phyloP scores from a whole-genome alignment of 2,797 vertebrate species.

The Hippocampus kuda region DNA sequence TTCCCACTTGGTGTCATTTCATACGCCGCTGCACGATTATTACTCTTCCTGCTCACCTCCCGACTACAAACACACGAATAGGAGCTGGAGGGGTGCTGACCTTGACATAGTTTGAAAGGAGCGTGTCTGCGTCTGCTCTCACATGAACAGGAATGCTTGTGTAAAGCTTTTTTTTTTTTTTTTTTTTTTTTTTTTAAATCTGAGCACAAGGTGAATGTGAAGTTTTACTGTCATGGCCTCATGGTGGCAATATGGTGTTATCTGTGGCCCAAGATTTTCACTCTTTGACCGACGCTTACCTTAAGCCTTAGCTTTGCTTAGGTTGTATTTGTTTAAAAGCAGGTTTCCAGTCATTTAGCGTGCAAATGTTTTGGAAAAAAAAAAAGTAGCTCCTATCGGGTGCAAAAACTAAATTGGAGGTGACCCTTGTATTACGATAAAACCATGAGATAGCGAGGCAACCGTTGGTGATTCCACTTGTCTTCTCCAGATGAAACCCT shows the following conservation, averaged over 20 bases:
- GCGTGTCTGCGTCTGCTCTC: neutral
- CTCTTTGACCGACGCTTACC: neutral
- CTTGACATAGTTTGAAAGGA: neutral
- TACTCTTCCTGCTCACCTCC: too few species aligned
- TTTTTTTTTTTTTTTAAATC: too few species aligned
- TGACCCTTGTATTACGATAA: too few species aligned
- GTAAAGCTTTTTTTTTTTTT: neutral
- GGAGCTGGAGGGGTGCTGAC: neutral
- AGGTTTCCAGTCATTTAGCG: neutral
- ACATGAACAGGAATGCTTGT: neutral
- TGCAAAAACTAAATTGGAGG: too few species aligned
- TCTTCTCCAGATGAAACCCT: conserved; percentile 46
- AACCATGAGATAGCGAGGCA: too few species aligned
- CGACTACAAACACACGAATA: too few species aligned
- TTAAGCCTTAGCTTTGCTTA: neutral
- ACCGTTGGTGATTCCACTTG: neutral
- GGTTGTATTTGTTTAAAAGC: neutral
- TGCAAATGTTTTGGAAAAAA: neutral
- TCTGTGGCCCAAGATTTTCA: neutral
- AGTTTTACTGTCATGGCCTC: neutral
- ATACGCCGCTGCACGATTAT: too few species aligned
- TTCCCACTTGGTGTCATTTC: too few species aligned
- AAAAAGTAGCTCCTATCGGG: neutral
- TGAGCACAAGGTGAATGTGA: neutral
- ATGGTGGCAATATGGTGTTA: neutral